Evolutionary conservation across 64 coral and sea anemone genomes (phyloP), one percentile per base, ranked within the genome.

Genomic region (Actinia equina): DNA sequence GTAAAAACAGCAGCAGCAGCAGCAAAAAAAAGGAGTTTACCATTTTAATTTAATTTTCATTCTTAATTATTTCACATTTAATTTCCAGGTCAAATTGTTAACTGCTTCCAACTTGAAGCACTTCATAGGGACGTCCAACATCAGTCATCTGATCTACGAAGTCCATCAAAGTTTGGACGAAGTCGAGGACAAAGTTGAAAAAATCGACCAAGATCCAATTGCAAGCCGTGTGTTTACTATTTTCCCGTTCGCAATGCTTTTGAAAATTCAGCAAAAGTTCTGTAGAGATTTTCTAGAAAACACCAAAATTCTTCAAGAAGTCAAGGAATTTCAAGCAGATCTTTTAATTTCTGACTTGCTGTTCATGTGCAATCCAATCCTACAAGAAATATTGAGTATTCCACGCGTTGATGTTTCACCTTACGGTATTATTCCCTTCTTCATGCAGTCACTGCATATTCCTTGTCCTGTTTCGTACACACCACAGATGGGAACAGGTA

Each of bases 401-500:
- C 69, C 69, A 74, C 69, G 69, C 13, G 69, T 74, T 12, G 69
- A 74, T 74, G 27, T 74, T 9, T 74, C 69, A 30, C 23, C 69
- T 7, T 41, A 26, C 2, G 69, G 69, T 14, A 74, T 74, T 18
- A 12, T 74, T 30, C 27, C 69, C 11, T 26, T 74, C 1, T 74
- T 74, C 9, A 5, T 74, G 69, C 25, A 74, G 13, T 25, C 69
- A 41, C 26, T 74, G 25, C 69, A 74, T 15, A 25, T 74, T 27
- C 69, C 69, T 74, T 30, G 9, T 74, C 69, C 69, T 41, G 22
- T 25, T 74, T 74, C 69, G 23, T 74, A 74, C 20, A 74, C 69
- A 41, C 69, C 69, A 74, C 69, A 74, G 27, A 74, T 74, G 69
- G 69, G 26, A 74, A 74, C 69, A 74, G 69, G 69, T 74, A 30